phyloP scores from a whole-genome alignment of 2,888 invertebrate species.

The Lasioglossum malachurum region DNA sequence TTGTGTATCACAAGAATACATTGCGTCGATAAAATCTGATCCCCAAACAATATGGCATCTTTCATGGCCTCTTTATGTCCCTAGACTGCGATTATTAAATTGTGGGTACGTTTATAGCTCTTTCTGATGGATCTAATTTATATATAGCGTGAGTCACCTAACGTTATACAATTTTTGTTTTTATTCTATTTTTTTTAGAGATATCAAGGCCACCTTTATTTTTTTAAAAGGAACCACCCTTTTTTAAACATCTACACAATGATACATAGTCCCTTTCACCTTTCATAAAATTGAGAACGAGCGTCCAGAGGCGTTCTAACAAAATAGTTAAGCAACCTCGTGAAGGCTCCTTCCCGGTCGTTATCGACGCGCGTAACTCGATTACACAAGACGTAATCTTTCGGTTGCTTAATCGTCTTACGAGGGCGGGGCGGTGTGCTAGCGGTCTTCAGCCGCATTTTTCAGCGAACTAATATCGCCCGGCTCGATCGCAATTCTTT shows the following conservation, averaged over 20 bases:
- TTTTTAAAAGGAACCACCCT: too few relatives aligned
- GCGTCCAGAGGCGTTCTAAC: neutral
- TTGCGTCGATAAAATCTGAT: neutral
- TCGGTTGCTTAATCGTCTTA: conserved; percentile 30
- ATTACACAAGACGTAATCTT: conserved; percentile 37
- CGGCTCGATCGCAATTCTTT: neutral
- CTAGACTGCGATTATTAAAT: neutral
- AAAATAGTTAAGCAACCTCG: neutral
- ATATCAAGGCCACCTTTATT: too few relatives aligned
- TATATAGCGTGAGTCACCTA: too few relatives aligned
- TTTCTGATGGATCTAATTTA: too few relatives aligned
- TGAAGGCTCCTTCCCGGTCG: neutral
- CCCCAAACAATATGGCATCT: too few relatives aligned
- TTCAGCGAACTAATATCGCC: conserved; percentile 19
- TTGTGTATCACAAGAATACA: neutral
- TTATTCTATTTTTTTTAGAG: too few relatives aligned
- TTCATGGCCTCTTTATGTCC: neutral
- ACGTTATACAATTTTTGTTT: too few relatives aligned
- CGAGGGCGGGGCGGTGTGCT: conserved; percentile 5
- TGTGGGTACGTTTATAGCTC: too few relatives aligned
- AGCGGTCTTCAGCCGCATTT: neutral
- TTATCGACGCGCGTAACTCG: conserved; percentile 30
- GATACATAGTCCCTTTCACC: too few relatives aligned
- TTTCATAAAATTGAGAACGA: neutral
- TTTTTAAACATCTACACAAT: too few relatives aligned